Evolutionary conservation across 2,113 vertebrate genomes (phyloP), one percentile per base, ranked within the genome.

Genomic region (Leptodactylus fuscus): DNA sequence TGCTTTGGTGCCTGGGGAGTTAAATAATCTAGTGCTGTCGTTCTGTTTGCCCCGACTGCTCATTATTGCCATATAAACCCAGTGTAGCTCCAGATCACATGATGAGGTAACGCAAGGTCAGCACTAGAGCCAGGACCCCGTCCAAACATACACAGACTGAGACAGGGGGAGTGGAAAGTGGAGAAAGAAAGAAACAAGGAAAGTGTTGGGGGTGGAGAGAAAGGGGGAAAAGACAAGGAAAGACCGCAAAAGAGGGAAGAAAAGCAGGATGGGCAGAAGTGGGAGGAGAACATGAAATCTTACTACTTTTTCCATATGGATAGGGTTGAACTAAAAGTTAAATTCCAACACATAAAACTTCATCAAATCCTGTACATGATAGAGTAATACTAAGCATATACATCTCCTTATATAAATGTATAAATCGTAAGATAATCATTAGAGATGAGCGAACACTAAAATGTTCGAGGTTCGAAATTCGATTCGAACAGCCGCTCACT

Each of bases 71-170:
- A 78, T 78, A 85, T 85, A 85, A 85, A 85, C 83, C 74, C 67
- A 85, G 53, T 71, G 58, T 36, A 78, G 62, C 74, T 78, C 46
- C 2, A 55, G 32, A 85, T 85, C 83, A 85, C 83, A 78, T 85
- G 83, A 85, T 85, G 67, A 85, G 83, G 83, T 85, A 85, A 85
- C 62, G 46, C 83, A 78, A 85, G 83, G 83, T 85, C 83, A 85
- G 58, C 55, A 53, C 58, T 38, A 44, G 38, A 85, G 74, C 73
- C 55, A 78, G 82, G 55, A 85, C 82, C 73, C 73, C 29, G 82
- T 78, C 82, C 74, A 85, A 77, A 77, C 82, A 85, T 49, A 78
- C 82, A 48, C 82, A 85, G 82, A 85, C 82, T 60, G 36, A 84
- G 82, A 76, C 82, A 69, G 81, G 81, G 82, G 71, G 82, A 55